These are phyloP conservation scores for Eunapius fragilis DNA, from an alignment of 37 sponge, comb jelly and placozoan genomes.

Conservation along the genomic window DNA sequence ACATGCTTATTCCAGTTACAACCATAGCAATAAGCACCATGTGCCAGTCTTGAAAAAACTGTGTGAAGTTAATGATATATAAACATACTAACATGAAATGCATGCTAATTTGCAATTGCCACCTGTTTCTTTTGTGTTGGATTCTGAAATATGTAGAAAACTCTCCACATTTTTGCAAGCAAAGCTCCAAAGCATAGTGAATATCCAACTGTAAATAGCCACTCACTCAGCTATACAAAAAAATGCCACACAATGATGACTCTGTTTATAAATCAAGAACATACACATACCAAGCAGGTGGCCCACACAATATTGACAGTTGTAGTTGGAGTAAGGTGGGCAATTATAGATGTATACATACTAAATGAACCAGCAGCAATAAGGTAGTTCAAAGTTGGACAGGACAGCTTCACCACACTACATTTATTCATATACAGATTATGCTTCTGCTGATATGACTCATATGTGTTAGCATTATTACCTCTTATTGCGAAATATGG, in stretches of 20 bases:
- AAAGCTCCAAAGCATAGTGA: slow-evolving; percentile 35
- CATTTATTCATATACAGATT: too few relatives aligned
- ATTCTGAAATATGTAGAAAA: slow-evolving; percentile 56
- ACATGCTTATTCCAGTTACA: slow-evolving; percentile 1
- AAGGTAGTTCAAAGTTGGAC: slow-evolving; percentile 33
- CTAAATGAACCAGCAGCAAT: slow-evolving; percentile 5
- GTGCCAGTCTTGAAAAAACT: slow-evolving; percentile 45
- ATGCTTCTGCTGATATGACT: background rate
- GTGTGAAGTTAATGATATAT: background rate
- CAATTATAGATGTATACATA: slow-evolving; percentile 7
- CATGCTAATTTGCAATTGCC: too few relatives aligned
- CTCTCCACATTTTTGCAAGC: slow-evolving; percentile 49
- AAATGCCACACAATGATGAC: too few relatives aligned
- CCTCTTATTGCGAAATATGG: slow-evolving; percentile 25
- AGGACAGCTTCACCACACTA: slow-evolving; percentile 33
- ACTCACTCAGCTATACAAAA: slow-evolving; percentile 10
- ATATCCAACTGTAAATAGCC: slow-evolving; percentile 27
- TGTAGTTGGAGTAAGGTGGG: slow-evolving; percentile 4
- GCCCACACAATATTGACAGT: background rate
- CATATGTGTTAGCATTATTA: too few relatives aligned
- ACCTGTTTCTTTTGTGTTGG: slow-evolving; percentile 49
- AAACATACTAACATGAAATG: too few relatives aligned
- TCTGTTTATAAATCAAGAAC: too few relatives aligned
- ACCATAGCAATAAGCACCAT: background rate
- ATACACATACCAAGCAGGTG: background rate